Conservation (phyloP, 2,113 vertebrate genomes). For the Ammodytes dubius region DNA sequence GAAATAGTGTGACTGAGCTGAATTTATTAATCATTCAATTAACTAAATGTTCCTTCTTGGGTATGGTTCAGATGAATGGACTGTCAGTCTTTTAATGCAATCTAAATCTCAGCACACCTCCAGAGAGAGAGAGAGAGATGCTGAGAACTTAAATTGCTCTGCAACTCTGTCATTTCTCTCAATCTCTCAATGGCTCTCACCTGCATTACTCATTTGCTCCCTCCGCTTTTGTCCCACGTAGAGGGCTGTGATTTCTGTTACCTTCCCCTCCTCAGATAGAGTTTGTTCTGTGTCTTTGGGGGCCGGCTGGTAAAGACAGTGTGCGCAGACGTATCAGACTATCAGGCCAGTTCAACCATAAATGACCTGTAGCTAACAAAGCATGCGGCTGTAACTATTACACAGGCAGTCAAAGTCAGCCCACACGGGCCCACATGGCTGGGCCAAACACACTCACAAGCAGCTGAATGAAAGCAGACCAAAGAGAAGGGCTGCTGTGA, state of each 20-base stretch:
- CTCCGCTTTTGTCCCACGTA: conserved; percentile 43
- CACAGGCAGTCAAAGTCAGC: conserved; percentile 83
- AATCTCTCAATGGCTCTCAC: conserved; percentile 41
- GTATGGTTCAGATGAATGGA: conserved; percentile 97
- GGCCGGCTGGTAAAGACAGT: conserved; percentile 72
- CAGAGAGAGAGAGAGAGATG: conserved; percentile 91
- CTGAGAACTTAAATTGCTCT: conserved; percentile 84
- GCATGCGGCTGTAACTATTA: conserved; percentile 81
- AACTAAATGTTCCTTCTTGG: conserved; percentile 98
- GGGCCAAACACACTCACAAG: conserved; percentile 44
- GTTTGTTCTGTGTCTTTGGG: conserved; percentile 73
- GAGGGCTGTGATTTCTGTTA: background rate
- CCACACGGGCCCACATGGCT: conserved; percentile 49
- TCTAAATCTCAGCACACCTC: conserved; percentile 91
- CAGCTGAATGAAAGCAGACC: conserved; percentile 34
- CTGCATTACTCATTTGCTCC: conserved; percentile 65
- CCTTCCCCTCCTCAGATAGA: conserved; percentile 38
- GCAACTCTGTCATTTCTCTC: conserved; percentile 69
- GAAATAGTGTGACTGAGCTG: conserved; percentile 98
- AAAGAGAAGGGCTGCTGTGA: conserved; percentile 20
- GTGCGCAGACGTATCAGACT: conserved; percentile 76
- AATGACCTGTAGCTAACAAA: conserved; percentile 84
- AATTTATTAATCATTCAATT: conserved; percentile 99
- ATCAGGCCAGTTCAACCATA: conserved; percentile 82
- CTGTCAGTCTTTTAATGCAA: conserved; percentile 97